Conservation (phyloP, 2,113 vertebrate genomes). For the Jacana jacana region DNA sequence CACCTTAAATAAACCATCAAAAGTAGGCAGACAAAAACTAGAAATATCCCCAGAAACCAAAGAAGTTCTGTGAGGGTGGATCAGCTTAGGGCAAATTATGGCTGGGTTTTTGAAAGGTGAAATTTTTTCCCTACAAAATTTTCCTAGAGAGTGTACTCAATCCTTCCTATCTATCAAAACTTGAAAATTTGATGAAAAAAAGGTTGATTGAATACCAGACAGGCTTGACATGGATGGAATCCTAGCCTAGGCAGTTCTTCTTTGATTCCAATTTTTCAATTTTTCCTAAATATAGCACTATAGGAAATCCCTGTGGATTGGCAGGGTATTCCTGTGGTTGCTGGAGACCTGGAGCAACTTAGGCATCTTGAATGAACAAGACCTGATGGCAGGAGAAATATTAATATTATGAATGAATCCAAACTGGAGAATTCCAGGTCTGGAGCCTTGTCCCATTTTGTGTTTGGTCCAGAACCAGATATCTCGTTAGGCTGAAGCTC, state of each 20-base stretch:
- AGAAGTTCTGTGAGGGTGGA: neutral
- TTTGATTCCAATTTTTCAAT: neutral
- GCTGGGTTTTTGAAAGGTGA: neutral
- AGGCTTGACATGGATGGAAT: neutral
- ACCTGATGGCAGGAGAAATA: neutral
- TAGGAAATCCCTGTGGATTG: neutral
- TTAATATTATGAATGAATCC: neutral
- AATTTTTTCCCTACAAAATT: neutral
- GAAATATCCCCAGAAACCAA: slow-evolving; percentile 5
- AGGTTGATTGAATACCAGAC: neutral
- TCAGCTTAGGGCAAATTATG: neutral
- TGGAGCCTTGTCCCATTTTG: neutral
- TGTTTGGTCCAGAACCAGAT: neutral
- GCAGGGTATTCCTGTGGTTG: neutral
- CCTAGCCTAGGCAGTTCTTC: neutral
- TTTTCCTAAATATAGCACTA: neutral
- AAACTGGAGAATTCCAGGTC: neutral
- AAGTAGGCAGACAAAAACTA: neutral
- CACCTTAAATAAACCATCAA: slow-evolving; percentile 36
- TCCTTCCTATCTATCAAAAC: neutral
- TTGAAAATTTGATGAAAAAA: neutral
- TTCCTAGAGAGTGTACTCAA: neutral
- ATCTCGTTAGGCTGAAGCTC: neutral
- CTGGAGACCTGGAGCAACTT: neutral
- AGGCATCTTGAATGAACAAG: neutral